Evolutionary conservation across 2,113 vertebrate genomes (phyloP), one percentile per base, ranked within the genome.

Genomic region (Phoxinus phoxinus): DNA sequence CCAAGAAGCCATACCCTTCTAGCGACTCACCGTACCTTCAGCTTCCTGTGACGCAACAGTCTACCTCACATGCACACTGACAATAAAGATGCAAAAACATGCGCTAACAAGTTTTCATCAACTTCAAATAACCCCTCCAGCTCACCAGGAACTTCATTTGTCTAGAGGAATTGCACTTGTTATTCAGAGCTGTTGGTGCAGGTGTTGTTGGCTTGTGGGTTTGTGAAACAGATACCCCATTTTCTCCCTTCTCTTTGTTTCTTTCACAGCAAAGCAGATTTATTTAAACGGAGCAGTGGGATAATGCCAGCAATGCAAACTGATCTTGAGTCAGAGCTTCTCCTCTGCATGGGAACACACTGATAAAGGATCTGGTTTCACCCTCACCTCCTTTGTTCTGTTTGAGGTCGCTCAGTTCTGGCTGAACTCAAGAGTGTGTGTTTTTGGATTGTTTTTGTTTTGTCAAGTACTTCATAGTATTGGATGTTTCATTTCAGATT

Each of bases 281-380:
- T 83, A 58, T 83, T 83, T 72, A 72, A 83, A 58, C 32, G 46
- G 67, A 72, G 81, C 21, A 9, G 32, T 83, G 63, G 80, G 63
- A 83, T 56, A 72, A 58, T 83, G 81, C 65, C 65, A 83, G 67
- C 48, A 41, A 41, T 83, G 81, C 81, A 83, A 83, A 58, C 48
- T 72, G 81, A 83, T 83, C 81, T 72, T 9, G 13, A 53, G 63
- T 83, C 67, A 83, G 81, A 73, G 81, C 48, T 83, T 83, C 81
- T 73, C 67, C 67, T 72, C 32, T 6, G 67, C 48, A 72, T 83
- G 81, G 67, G 81, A 83, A 83, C 81, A 83, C 13, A 4, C 56
- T 72, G 81, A 83, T 83, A 72, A 83, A 83, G 65, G 27, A 83
- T 83, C 65, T 56, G 67, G 67, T 83, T 83, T 83, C 81, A 58